phyloP scores from a whole-genome alignment of 2,113 vertebrate genomes.

The Paralichthys olivaceus region DNA sequence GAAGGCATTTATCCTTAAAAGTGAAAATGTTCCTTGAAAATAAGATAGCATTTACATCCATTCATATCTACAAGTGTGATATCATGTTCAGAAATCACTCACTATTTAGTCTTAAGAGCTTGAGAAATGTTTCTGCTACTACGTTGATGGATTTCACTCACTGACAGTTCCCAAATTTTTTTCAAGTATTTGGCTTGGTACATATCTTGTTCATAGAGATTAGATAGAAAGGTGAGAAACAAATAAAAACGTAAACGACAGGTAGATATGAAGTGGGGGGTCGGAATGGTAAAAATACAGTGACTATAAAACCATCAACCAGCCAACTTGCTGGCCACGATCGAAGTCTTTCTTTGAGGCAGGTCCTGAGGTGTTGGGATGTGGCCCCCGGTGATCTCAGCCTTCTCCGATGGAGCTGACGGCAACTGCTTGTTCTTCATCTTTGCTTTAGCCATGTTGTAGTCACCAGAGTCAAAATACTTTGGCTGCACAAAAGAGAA shows the following conservation, averaged over 20 bases:
- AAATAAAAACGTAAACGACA: conserved; percentile 53
- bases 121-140: conserved; percentile 28
- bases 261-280: conserved; percentile 80
- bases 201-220: conserved; percentile 52
- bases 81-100: conserved; percentile 18
- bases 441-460: conserved; percentile 99
- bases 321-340: conserved; percentile 97
- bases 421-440: conserved; percentile 98
- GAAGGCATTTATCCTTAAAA: conserved; percentile 43
- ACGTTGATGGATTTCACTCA: conserved; percentile 24
- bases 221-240: conserved; percentile 46
- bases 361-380: conserved; percentile 99
- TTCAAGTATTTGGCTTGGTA: conserved; percentile 50
- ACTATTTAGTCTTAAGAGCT: conserved; percentile 22
- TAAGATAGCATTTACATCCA: conserved; percentile 10
- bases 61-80: conserved; percentile 22
- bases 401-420: conserved; percentile 90
- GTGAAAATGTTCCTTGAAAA: conserved; percentile 31
- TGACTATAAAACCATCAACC: conserved; percentile 87
- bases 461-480: conserved; percentile 99
- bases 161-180: conserved; percentile 16
- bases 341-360: conserved; percentile 96
- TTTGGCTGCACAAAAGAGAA: conserved; percentile 87
- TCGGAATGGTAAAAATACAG: conserved; percentile 87
- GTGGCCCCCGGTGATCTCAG: conserved; percentile 97